These are phyloP conservation scores for Dolichopus griseipennis DNA, from an alignment of 2,888 invertebrate genomes.

Conservation along the genomic window DNA sequence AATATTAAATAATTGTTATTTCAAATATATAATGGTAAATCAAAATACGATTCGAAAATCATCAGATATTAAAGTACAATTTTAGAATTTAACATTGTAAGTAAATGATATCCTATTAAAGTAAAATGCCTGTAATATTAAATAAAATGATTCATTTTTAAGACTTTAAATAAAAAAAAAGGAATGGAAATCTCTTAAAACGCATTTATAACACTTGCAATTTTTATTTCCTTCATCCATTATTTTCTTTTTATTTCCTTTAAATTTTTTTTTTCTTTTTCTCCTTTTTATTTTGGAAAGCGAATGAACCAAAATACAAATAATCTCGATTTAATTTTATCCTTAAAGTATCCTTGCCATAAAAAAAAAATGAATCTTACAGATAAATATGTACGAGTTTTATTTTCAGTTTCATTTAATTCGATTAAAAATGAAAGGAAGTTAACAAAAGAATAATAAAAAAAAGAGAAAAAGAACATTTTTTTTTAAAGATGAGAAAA, in stretches of 20 bases:
- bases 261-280: no score
- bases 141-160: not conserved
- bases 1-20: not conserved
- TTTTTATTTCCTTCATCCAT: not conserved
- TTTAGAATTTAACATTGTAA: not conserved
- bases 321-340: constrained; percentile 2
- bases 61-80: no score
- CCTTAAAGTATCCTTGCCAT: constrained; percentile 4
- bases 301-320: constrained; percentile 2
- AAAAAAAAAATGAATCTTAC: not conserved
- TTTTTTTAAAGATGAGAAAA: no score
- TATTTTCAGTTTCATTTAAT: constrained; percentile 6
- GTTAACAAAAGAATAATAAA: constrained; percentile 1
- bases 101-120: no score
- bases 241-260: not conserved
- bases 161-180: not conserved
- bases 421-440: constrained; percentile 4
- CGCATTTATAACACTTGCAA: constrained; percentile 6
- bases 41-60: constrained; percentile 27
- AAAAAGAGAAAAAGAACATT: no score
- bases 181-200: not conserved
- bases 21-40: constrained; percentile 30
- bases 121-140: not conserved
- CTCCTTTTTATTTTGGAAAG: not conserved
- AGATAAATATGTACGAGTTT: not conserved